Base-by-base conservation (phyloP, 2,888 invertebrate genomes). In the Apomyelois bistriatella region DNA sequence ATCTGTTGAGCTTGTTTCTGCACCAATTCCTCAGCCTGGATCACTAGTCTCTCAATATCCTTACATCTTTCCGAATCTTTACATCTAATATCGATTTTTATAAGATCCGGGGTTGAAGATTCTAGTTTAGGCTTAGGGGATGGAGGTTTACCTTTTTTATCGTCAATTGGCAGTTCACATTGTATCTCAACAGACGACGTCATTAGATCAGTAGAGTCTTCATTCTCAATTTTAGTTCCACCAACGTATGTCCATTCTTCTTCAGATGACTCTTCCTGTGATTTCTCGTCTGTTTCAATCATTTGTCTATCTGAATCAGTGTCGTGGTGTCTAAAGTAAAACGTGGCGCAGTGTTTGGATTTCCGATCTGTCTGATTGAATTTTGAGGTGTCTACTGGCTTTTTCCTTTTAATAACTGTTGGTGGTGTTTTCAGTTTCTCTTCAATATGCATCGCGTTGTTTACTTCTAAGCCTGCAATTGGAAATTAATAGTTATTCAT, bases 301-400 rank as follows among this genome's bases (percentile, higher is more conserved):
- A 92, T 89, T 70, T 94, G 94, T 74, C 92, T 91, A 76, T 96
- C 96, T 9, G 95, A 95, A 78, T 97, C 97, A 10, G 96, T 97
- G 77, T 97, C 97, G 80, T 94, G 93, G 80, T 97, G 97, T 79
- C 93, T 95, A 82, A 96, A 96, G 85, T 97, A 96, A 82, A 95
- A 96, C 58, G 94, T 96, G 63, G 94, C 97, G 76, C 94, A 93
- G 78, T 96, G 96, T 79, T 95, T 95, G 13, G 95, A 95, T 79
- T 94, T 95, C 62, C 95, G 91, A 79, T 95, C 94, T 8, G 95
- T 94, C 65, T 95, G 92, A 73, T 93, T 94, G 74, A 92, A 93
- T 76, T 92, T 92, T 37, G 93, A 93, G 36, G 91, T 85, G 77
- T 93, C 90, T 41, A 91, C 83, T 64, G 90, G 90, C 61, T 90